Evolutionary conservation across 2,888 invertebrate genomes (phyloP).

Genomic region (Agrochola macilenta): DNA sequence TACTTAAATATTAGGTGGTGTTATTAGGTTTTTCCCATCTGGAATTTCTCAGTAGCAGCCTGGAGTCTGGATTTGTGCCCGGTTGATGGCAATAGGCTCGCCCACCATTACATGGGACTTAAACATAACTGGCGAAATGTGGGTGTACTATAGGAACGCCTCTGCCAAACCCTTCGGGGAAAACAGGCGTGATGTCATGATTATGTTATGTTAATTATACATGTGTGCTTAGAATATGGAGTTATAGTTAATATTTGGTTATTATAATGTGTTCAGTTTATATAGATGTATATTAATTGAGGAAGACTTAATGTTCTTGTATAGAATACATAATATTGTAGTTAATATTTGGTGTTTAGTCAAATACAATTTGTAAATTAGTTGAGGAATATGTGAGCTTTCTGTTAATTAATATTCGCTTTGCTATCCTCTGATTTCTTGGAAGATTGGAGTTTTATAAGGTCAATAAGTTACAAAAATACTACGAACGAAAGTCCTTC

Average conservation of each 20-base stretch:
- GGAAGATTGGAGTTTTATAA: not conserved
- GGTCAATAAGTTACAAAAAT: not conserved
- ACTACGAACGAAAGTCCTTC: not conserved
- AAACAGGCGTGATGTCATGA: no score
- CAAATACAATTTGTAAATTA: slow-evolving; percentile 23
- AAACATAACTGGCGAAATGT: no score
- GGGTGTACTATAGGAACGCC: no score
- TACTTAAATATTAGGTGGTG: no score
- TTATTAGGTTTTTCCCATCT: no score
- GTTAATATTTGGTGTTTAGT: slow-evolving; percentile 16
- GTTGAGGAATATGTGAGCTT: not conserved
- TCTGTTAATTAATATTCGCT: not conserved
- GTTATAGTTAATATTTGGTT: not conserved
- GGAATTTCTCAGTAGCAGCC: no score
- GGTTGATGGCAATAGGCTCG: no score
- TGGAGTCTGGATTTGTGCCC: no score
- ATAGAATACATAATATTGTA: not conserved
- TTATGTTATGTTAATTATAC: not conserved
- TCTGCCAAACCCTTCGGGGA: no score
- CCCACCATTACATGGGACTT: no score
- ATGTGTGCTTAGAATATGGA: not conserved
- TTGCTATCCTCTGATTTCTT: not conserved
- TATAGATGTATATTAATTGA: not conserved
- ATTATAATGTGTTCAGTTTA: not conserved
- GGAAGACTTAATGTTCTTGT: not conserved